Percentiles rank a stretch among this genome's conserved stretches.
Evolutionary conservation across 2,888 invertebrate genomes (phyloP).

Genomic region (Theodoxus fluviatilis): DNA sequence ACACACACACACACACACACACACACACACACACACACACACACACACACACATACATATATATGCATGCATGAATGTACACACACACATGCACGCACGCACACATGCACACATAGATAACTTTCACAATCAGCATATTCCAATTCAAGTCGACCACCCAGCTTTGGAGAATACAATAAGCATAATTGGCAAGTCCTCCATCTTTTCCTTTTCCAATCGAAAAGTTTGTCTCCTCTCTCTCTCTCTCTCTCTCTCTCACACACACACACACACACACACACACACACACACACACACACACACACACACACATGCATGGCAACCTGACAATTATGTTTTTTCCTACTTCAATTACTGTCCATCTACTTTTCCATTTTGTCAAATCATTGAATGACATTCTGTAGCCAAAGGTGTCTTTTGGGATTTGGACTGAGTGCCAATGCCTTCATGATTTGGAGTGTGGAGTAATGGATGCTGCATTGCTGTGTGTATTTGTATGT

Average conservation of each 20-base stretch:
- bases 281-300: constrained; percentile 16
- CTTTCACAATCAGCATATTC: background rate
- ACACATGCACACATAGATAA: background rate
- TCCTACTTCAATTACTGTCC: background rate
- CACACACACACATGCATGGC: constrained; percentile 9
- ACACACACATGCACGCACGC: constrained; percentile 7
- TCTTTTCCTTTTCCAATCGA: too few species aligned
- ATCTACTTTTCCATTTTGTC: too few species aligned
- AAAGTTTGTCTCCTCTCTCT: too few species aligned
- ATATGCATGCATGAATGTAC: background rate
- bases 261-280: constrained; percentile 17
- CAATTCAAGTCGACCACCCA: too few species aligned
- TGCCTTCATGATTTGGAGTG: too few species aligned
- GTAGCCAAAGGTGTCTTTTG: too few species aligned
- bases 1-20: constrained; percentile 22
- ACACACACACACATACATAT: constrained; percentile 20
- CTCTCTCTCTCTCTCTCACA: background rate
- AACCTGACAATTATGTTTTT: background rate
- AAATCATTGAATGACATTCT: too few species aligned
- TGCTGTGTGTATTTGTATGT: too few species aligned
- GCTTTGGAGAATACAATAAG: too few species aligned
- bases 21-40: constrained; percentile 23
- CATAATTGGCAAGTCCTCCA: too few species aligned
- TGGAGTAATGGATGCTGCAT: too few species aligned
- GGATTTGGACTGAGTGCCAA: too few species aligned